Conservation (phyloP, 2,888 invertebrate species). For the Stenodema calcarata region DNA sequence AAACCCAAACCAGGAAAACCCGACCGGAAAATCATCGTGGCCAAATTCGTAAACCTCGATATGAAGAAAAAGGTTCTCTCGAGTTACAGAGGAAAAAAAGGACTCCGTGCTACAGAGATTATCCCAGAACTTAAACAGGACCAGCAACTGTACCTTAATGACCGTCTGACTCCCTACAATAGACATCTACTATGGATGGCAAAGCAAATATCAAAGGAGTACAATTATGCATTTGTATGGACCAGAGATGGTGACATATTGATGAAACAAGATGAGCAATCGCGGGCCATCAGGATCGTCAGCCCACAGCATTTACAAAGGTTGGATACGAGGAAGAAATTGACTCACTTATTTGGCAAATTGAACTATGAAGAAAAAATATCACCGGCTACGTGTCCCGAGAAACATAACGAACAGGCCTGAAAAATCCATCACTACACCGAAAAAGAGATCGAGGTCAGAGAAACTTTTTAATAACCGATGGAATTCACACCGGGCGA, state of each 20-base stretch:
- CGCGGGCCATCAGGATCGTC: not conserved
- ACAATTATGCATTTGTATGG: constrained; percentile 1
- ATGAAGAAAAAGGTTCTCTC: constrained; percentile 4
- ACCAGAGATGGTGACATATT: constrained; percentile 2
- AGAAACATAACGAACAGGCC: not conserved
- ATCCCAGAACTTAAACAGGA: not conserved
- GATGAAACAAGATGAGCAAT: constrained; percentile 26
- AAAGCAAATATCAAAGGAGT: not conserved
- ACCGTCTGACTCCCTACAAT: constrained; percentile 11
- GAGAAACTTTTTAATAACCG: no score
- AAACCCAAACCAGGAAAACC: not conserved
- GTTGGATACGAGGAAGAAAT: not conserved
- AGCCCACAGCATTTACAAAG: not conserved
- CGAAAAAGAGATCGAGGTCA: no score
- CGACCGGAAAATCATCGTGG: not conserved
- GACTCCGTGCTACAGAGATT: not conserved
- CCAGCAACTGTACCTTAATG: not conserved
- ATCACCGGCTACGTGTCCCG: no score
- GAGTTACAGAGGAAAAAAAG: not conserved
- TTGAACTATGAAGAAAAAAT: not conserved
- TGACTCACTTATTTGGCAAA: no score
- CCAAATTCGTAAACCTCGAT: not conserved
- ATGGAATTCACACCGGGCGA: no score
- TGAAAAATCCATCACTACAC: not conserved
- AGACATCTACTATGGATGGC: constrained; percentile 15